Base-by-base conservation (phyloP, 2,888 invertebrate genomes). In the Acronicta leporina region DNA sequence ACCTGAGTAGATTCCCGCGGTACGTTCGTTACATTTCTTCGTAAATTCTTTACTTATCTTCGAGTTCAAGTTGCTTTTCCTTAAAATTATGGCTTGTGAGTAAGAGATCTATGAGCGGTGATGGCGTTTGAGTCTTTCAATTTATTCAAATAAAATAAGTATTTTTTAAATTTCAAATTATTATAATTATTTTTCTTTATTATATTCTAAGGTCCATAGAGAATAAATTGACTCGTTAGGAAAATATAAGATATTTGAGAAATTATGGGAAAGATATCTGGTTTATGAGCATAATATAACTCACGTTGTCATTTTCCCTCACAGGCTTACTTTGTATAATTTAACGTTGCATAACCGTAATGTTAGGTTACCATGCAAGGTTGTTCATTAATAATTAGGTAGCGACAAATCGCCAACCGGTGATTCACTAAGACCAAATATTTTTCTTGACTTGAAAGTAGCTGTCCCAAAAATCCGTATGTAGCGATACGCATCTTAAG, bases 401-500 rank as follows among this genome's bases (percentile, higher is more conserved):
- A 50, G 40, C 42, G 51, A 59, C 67, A 72, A 66, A 73, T 62
- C 50, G 68, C 33, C 49, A 15, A 40, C 73, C 42, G 53, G 49
- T 73, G 68, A 67, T 56, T 62, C 68, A 69, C 63, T 62, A 54
- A 67, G 41, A n/a, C 35, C 20, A 43, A 65, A 46, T 10, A 62
- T 55, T 70, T 68, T 67, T 64, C 56, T 67, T 46, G 46, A 63
- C 73, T 40, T 63, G 64, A 71, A 75, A 67, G 63, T 79, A 85
- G 79, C 79, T 76, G 83, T 81, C 80, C 80, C 73, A 68, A 84
- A n/a, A 86, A 84, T 82, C 76, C 80, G 78, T 78, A 78, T 80
- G 76, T 76, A 65, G 73, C 71, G 68, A 89, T 88, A 84, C 64
- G 75, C 67, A 88, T 88, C 87, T 86, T 75, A 81, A 86, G 82